Percentiles rank a stretch among this genome's conserved stretches.
These are phyloP conservation scores for Leptopterna dolabrata DNA, from an alignment of 2,888 invertebrate species.

Conservation along the genomic window DNA sequence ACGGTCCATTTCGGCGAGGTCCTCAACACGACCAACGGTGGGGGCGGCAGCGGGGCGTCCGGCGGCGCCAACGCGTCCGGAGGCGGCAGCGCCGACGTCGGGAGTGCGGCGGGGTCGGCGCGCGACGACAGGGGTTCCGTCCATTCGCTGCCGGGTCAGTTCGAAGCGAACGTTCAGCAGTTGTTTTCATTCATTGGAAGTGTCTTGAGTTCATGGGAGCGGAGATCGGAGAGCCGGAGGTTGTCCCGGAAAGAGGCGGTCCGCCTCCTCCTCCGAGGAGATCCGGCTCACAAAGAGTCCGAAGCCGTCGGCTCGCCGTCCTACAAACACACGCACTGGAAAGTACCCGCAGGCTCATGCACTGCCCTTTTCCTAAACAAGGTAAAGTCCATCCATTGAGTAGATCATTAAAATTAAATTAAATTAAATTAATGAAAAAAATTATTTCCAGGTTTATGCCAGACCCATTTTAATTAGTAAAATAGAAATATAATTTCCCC, in stretches of 20 bases:
- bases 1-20: constrained; percentile 67
- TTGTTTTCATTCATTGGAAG: constrained; percentile 85
- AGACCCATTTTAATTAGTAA: no score
- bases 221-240: constrained; percentile 52
- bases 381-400: constrained; percentile 70
- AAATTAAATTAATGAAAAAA: no score
- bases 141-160: constrained; percentile 67
- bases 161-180: constrained; percentile 73
- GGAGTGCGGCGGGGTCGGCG: constrained; percentile 61
- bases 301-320: constrained; percentile 62
- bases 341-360: constrained; percentile 86
- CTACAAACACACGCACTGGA: constrained; percentile 80
- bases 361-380: constrained; percentile 89
- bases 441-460: no score
- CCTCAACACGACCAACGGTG: constrained; percentile 66
- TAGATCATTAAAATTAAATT: no score
- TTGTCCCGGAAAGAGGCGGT: constrained; percentile 60
- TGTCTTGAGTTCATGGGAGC: constrained; percentile 81
- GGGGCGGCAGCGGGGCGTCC: constrained; percentile 68
- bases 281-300: constrained; percentile 60
- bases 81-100: constrained; percentile 64
- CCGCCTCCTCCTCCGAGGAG: constrained; percentile 61
- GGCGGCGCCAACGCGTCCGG: constrained; percentile 19
- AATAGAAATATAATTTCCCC: no score
- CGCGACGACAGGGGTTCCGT: constrained; percentile 65